These are phyloP conservation scores for Drosophila malerkotliana DNA, from an alignment of 1,140 invertebrate species.

Conservation along the genomic window DNA sequence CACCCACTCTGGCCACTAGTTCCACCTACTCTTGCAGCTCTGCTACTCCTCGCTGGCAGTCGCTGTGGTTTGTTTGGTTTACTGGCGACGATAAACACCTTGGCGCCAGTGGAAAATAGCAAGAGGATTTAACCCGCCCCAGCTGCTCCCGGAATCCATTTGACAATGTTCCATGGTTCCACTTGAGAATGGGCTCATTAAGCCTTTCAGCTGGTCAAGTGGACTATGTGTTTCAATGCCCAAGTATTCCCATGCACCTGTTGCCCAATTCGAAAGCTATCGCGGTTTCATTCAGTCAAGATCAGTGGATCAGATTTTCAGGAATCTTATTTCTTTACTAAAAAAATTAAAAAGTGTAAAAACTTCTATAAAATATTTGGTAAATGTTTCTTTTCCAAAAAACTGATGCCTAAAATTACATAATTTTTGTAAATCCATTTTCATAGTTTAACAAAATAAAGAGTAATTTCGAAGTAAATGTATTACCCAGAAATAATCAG, in stretches of 20 bases:
- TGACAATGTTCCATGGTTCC: constrained; percentile 34
- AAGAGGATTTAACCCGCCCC: constrained; percentile 11
- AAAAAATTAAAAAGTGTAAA: too few relatives aligned
- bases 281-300: constrained; percentile 2
- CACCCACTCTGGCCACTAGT: constrained; percentile 1
- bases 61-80: constrained; percentile 71
- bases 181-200: constrained; percentile 42
- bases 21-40: constrained; percentile 7
- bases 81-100: constrained; percentile 76
- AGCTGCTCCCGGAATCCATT: constrained; percentile 22
- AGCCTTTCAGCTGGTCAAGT: constrained; percentile 46
- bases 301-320: constrained; percentile 1
- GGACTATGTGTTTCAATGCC: neutral
- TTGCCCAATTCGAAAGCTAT: constrained; percentile 33
- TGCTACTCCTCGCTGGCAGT: neutral
- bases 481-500: neutral
- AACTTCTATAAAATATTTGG: too few relatives aligned
- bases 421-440: too few relatives aligned
- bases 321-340: too few relatives aligned
- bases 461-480: neutral
- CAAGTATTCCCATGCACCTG: constrained; percentile 46
- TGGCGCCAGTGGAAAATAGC: constrained; percentile 60
- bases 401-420: too few relatives aligned
- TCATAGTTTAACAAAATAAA: neutral
- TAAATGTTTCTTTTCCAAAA: too few relatives aligned